Conservation (phyloP, 2,113 vertebrate genomes). For the Guaruba guarouba region DNA sequence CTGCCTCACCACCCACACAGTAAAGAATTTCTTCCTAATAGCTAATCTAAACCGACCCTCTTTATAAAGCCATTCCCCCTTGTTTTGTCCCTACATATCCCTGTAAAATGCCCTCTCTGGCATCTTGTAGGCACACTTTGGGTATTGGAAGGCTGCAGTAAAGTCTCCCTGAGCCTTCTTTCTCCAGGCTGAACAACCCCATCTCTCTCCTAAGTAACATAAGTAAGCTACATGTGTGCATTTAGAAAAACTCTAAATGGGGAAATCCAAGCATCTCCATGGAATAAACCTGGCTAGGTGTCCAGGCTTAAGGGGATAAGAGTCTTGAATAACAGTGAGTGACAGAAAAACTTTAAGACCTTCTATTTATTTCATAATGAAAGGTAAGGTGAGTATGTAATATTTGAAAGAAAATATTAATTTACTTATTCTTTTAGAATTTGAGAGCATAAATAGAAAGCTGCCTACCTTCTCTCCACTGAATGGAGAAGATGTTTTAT, state of each 20-base stretch:
- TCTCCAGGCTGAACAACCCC: background rate
- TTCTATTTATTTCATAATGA: background rate
- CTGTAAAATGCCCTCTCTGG: background rate
- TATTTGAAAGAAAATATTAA: background rate
- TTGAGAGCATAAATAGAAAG: background rate
- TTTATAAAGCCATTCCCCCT: background rate
- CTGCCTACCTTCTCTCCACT: background rate
- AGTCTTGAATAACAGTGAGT: background rate
- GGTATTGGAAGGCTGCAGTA: background rate
- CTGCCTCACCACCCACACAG: background rate
- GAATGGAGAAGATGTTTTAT: background rate
- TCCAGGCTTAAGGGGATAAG: background rate
- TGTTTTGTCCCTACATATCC: background rate
- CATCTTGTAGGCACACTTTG: background rate
- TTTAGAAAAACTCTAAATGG: background rate
- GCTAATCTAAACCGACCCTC: background rate
- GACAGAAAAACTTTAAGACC: background rate
- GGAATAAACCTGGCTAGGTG: background rate
- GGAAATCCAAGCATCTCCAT: background rate
- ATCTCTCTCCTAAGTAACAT: background rate
- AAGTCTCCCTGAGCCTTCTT: background rate
- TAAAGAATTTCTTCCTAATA: background rate
- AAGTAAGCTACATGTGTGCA: background rate
- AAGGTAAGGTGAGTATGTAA: rapidly evolving
- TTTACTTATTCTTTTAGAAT: background rate